These are phyloP conservation scores for Pollenia griseotomentosa DNA, from an alignment of 2,888 invertebrate genomes.

Conservation along the genomic window DNA sequence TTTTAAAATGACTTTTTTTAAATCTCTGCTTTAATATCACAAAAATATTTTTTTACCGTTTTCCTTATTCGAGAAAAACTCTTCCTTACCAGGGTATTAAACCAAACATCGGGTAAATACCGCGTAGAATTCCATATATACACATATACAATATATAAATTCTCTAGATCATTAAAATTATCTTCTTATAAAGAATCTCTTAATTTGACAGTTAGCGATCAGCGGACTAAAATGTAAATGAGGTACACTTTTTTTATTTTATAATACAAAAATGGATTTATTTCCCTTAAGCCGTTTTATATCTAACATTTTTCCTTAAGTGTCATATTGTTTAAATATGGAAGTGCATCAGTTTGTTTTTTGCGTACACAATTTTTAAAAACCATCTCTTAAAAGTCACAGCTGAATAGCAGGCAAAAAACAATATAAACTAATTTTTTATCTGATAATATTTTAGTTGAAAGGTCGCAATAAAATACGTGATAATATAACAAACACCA, in stretches of 20 bases:
- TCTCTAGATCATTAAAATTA: not conserved
- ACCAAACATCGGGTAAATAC: too few relatives aligned
- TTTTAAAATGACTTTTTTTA: too few relatives aligned
- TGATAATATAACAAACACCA: constrained; percentile 12
- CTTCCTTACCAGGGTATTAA: too few relatives aligned
- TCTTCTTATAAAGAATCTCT: not conserved
- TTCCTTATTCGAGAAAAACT: too few relatives aligned
- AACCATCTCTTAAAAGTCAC: constrained; percentile 27
- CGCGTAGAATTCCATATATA: too few relatives aligned
- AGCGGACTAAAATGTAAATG: too few relatives aligned
- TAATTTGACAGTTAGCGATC: too few relatives aligned
- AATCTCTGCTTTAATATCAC: too few relatives aligned
- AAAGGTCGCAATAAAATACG: constrained; percentile 46
- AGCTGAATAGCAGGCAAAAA: constrained; percentile 26
- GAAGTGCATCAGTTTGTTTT: not conserved
- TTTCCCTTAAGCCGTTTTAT: not conserved
- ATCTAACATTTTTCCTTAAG: constrained; percentile 1
- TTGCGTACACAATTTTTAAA: not conserved
- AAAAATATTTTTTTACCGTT: too few relatives aligned
- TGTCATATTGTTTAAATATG: not conserved
- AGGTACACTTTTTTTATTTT: not conserved
- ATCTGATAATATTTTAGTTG: constrained; percentile 31
- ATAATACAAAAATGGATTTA: not conserved
- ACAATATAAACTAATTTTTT: not conserved
- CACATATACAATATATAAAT: too few relatives aligned